Percentiles rank a stretch among this genome's conserved stretches.
Conservation (phyloP, 2,888 invertebrate genomes). For the Cephus spinipes region DNA sequence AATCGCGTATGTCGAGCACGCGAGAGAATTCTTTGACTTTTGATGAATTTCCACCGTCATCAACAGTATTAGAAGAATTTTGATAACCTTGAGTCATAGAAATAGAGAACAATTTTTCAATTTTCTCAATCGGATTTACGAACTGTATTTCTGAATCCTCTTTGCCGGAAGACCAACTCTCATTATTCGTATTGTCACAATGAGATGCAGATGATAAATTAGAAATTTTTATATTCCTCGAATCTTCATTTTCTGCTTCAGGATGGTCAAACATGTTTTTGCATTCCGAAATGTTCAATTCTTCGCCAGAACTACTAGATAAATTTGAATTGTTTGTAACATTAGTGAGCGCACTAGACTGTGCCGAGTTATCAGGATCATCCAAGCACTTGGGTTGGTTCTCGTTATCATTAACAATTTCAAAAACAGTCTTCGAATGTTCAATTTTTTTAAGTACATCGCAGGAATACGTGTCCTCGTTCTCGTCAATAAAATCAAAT, state of each 20-base stretch:
- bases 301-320: neutral
- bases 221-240: neutral
- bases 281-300: neutral
- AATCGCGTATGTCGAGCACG: neutral
- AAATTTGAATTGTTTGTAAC: neutral
- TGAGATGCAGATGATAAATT: neutral
- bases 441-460: neutral
- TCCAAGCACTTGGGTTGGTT: neutral
- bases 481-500: neutral
- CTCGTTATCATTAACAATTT: neutral
- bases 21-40: neutral
- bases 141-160: neutral
- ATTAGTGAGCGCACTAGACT: neutral
- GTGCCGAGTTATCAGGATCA: neutral
- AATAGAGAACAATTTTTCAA: neutral
- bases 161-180: neutral
- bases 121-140: neutral
- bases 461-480: neutral
- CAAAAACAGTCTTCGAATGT: neutral
- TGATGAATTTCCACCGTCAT: neutral
- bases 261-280: neutral
- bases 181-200: neutral
- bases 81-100: neutral
- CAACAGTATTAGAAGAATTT: neutral
- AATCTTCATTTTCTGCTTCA: neutral